These are phyloP conservation scores for Tyto alba DNA, from an alignment of 2,113 vertebrate genomes.

Conservation along the genomic window DNA sequence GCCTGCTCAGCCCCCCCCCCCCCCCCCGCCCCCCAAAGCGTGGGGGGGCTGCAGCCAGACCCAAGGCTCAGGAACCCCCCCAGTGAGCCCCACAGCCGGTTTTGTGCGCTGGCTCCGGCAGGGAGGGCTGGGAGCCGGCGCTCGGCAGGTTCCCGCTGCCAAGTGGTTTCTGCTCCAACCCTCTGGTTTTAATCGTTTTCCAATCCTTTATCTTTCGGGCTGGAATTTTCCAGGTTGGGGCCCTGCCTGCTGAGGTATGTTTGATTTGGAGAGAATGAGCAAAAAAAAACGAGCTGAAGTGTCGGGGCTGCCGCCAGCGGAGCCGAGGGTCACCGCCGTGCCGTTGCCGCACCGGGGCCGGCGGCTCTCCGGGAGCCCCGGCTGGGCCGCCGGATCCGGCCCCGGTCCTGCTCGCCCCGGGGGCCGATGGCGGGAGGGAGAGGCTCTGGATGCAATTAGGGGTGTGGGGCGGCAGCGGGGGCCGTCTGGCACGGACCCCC, in stretches of 20 bases:
- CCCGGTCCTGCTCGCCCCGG: neutral
- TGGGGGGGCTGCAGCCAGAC: neutral
- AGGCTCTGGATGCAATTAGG: conserved; percentile 71
- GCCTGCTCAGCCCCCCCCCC: neutral
- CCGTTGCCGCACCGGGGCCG: neutral
- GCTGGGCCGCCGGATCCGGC: neutral
- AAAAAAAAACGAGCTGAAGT: neutral
- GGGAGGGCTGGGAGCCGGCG: neutral
- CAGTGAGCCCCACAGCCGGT: neutral
- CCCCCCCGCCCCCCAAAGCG: too few relatives aligned
- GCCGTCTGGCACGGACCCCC: neutral
- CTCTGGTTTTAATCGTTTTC: conserved; percentile 66
- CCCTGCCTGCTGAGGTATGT: conserved; percentile 49
- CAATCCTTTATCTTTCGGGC: conserved; percentile 59
- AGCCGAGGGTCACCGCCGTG: neutral
- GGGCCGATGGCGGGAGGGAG: neutral
- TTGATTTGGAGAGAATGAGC: conserved; percentile 49
- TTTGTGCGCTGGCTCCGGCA: neutral
- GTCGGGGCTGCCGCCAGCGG: neutral
- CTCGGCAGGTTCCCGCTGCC: conserved; percentile 31
- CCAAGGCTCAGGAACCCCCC: neutral
- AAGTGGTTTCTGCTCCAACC: conserved; percentile 47
- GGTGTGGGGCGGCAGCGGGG: neutral
- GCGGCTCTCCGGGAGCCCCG: neutral
- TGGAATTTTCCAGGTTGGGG: conserved; percentile 67